A percentile compares a stretch with the other conserved stretches of the same genome.
These are phyloP conservation scores for Macquaria australasica DNA, from an alignment of 2,113 vertebrate species.

Conservation along the genomic window DNA sequence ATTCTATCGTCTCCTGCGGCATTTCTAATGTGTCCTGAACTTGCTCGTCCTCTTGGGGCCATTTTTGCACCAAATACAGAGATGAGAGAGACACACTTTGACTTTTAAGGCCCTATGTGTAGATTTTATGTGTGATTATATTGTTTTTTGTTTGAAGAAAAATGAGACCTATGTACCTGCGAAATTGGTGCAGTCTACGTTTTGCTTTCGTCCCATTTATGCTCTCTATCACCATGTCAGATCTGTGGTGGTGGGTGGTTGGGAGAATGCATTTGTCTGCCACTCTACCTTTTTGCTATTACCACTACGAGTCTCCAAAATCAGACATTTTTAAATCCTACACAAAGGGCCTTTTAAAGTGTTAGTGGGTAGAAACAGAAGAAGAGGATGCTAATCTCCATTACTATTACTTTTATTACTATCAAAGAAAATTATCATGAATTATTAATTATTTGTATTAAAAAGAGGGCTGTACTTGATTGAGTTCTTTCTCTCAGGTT, in stretches of 20 bases:
- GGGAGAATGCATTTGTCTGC: background rate
- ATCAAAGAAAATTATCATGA: background rate
- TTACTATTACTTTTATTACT: background rate
- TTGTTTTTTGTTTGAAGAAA: constrained; percentile 9
- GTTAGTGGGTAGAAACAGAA: constrained; percentile 2
- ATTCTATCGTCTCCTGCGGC: constrained; percentile 22
- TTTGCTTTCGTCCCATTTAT: background rate
- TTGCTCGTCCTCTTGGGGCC: background rate
- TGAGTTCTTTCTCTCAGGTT: background rate
- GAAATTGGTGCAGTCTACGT: background rate
- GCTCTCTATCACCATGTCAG: background rate
- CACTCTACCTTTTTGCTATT: background rate
- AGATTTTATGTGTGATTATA: background rate
- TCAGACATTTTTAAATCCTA: background rate
- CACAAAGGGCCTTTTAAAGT: background rate
- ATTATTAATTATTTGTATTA: too few species aligned
- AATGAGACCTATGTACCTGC: background rate
- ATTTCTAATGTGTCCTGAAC: constrained; percentile 19
- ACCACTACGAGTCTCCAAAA: background rate
- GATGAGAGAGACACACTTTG: background rate
- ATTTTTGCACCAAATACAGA: constrained; percentile 8
- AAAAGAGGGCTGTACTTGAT: background rate
- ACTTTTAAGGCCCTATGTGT: background rate
- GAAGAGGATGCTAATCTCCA: background rate
- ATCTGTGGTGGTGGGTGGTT: background rate